Evolutionary conservation across 2,888 invertebrate species (phyloP), one percentile per base, ranked within the genome.

Genomic region (Eupithecia subumbrata): DNA sequence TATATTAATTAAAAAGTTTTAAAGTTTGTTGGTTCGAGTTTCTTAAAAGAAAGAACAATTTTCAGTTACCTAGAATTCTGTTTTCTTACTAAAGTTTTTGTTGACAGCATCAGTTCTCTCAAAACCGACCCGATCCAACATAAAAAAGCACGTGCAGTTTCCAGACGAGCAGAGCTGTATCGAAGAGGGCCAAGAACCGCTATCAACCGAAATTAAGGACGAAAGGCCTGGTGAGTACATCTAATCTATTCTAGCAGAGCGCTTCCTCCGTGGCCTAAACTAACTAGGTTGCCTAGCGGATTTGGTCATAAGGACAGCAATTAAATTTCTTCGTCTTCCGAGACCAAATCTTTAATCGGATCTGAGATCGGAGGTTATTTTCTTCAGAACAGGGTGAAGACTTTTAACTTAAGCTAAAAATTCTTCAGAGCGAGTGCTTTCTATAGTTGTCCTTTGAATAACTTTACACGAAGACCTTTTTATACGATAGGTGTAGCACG

Each of bases 111-210:
- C 95, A 30, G 90, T 92, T 64, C 85, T 95, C 34, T 91, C 93
- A 79, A 95, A 89, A 84, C 91, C 92, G 30, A 91, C 85, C 68
- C 93, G 94, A 1, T 92, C 95, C 67, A 92, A 92, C 30, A 91
- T 93, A 30, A 96, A 96, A 86, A 97, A 97, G 82, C 97, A 97
- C 82, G 97, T 97, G 0, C 96, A 97, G 86, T 97, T 97, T 84
- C 96, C 96, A 0, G 96, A 96, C 72, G 95, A 95, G 76, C 91
- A 92, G 66, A 95, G 93, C 83, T 92, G 92, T 82, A 91, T 94
- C 40, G 93, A 92, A 75, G 94, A 93, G 73, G 90, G 89, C 0
- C 76, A 83, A 0, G 93, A 92, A 72, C 78, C 82, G 0, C 72
- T 78, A 2, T 82, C 77, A 14, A 74, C 80, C 3, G 88, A 89